Conservation (phyloP, 2,797 vertebrate species). For the Spizella passerina region DNA sequence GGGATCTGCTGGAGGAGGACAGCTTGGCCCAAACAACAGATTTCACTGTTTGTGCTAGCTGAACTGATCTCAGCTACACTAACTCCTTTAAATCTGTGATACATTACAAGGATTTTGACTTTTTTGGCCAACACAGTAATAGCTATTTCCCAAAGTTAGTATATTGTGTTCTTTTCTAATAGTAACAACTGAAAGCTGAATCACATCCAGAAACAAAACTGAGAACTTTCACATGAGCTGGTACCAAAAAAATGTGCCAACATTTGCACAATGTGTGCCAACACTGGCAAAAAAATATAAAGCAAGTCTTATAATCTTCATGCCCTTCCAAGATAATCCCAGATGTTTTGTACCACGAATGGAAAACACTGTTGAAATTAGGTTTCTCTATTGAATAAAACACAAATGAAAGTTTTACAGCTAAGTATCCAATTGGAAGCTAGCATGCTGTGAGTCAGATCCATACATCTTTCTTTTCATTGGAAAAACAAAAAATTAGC, state of each 20-base stretch:
- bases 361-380: not conserved
- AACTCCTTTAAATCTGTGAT: not conserved
- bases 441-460: not conserved
- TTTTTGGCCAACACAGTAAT: not conserved
- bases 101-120: not conserved
- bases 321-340: not conserved
- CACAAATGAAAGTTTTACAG: not conserved
- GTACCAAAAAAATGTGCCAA: not conserved
- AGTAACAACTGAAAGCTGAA: not conserved
- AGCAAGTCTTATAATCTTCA: not conserved
- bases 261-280: not conserved
- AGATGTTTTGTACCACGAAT: not conserved
- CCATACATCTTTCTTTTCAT: not conserved
- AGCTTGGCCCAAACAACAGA: not conserved
- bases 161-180: not conserved
- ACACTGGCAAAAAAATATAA: not conserved
- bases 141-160: slow-evolving; percentile 24
- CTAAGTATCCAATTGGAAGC: not conserved
- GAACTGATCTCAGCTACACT: not conserved
- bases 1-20: not conserved
- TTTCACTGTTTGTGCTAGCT: not conserved
- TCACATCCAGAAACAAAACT: not conserved
- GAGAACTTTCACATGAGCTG: slow-evolving; percentile 14
- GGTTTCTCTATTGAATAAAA: not conserved
- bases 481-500: not conserved